These are phyloP conservation scores for Archilochus colubris DNA, from an alignment of 2,113 vertebrate genomes.

Conservation along the genomic window DNA sequence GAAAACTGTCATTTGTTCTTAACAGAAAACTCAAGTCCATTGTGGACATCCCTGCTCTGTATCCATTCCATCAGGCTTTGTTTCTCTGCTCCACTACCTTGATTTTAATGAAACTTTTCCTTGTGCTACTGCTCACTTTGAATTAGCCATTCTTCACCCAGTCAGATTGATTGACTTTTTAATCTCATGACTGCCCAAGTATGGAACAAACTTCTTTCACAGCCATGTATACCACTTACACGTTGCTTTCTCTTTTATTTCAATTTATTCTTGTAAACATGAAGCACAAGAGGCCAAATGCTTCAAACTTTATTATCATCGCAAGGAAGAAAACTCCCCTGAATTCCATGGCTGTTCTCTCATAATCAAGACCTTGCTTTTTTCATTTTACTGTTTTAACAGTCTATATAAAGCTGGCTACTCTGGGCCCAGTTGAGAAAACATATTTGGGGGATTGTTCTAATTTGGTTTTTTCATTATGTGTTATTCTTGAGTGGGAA, in stretches of 20 bases:
- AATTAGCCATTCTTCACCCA: constrained; percentile 42
- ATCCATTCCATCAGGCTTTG: not conserved
- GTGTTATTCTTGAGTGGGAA: not conserved
- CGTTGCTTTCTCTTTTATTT: constrained; percentile 8
- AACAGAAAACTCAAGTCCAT: not conserved
- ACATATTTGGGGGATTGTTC: not conserved
- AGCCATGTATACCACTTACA: not conserved
- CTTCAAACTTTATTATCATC: not conserved
- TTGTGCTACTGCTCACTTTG: constrained; percentile 24
- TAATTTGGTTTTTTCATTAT: not conserved
- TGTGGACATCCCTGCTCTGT: not conserved
- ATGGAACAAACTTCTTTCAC: constrained; percentile 36
- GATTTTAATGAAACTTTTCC: constrained; percentile 58
- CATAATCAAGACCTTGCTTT: not conserved
- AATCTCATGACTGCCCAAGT: constrained; percentile 38
- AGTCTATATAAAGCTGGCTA: not conserved
- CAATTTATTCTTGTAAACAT: constrained; percentile 13
- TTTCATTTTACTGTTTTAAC: not conserved
- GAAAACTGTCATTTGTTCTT: constrained; percentile 9
- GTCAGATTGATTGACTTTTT: constrained; percentile 42
- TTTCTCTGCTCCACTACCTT: constrained; percentile 36
- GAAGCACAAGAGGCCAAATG: not conserved
- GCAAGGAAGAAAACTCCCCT: not conserved
- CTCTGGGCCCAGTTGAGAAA: not conserved
- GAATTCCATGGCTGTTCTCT: not conserved